Conservation (phyloP, 1,140 invertebrate genomes). For the Sitophilus oryzae region DNA sequence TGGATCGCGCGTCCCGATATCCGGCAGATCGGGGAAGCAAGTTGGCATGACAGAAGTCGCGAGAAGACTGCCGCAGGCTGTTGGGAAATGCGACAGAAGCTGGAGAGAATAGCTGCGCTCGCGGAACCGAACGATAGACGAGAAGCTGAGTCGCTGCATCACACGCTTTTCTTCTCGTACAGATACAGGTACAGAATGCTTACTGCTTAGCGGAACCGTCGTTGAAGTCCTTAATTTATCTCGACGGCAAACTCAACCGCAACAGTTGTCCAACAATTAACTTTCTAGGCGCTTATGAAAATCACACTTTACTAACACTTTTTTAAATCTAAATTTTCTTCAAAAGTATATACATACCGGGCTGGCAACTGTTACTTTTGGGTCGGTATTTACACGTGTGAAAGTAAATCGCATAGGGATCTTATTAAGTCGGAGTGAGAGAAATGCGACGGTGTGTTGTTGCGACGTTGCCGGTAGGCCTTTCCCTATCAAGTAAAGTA, state of each 20-base stretch:
- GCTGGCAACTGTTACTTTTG: too few relatives aligned
- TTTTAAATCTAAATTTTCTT: too few relatives aligned
- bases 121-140: conserved; percentile 14
- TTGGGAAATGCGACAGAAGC: conserved; percentile 23
- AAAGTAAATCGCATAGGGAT: too few relatives aligned
- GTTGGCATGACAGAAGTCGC: conserved; percentile 22
- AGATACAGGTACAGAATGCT: conserved; percentile 7
- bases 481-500: too few relatives aligned
- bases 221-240: neutral
- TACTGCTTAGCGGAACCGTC: neutral
- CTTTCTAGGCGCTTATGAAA: too few relatives aligned
- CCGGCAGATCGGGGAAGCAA: conserved; percentile 5
- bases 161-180: conserved; percentile 13
- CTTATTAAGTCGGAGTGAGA: too few relatives aligned
- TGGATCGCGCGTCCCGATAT: conserved; percentile 11
- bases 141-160: conserved; percentile 21
- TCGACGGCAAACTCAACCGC: neutral
- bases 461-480: too few relatives aligned
- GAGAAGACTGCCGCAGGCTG: conserved; percentile 23
- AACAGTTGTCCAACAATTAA: neutral
- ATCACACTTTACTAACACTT: too few relatives aligned
- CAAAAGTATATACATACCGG: too few relatives aligned
- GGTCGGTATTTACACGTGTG: too few relatives aligned
- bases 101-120: conserved; percentile 26
- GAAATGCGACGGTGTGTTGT: too few relatives aligned